Base-by-base conservation (phyloP, 1,140 invertebrate genomes). In the Leptonema lineaticorne region DNA sequence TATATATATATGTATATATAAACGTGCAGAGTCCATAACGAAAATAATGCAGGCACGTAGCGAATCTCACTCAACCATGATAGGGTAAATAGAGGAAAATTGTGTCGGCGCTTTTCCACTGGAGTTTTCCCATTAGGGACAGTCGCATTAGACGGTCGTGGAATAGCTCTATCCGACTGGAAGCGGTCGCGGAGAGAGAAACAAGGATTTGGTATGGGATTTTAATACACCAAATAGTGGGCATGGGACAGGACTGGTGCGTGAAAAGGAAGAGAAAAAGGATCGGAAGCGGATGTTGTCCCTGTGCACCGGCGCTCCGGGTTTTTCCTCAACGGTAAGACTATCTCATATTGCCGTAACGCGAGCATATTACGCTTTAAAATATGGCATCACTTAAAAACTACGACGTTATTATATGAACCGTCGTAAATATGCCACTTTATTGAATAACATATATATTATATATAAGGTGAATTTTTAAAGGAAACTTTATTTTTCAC, bases 201-300 rank as follows among this genome's bases (percentile, higher is more conserved):
- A 33, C 30, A 9, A 45, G 11, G 37, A 8, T 16, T 9, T 50
- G 27, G 50, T 22, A 53, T 24, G 18, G 9, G 46, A 11, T 41
- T 14, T 9, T 41, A 20, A 48, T 2, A 48, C 14, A 22, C n/a
- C 46, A 20, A 24, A 53, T n/a, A 26, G 22, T 33, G 78, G n/a
- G 78, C 76, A 88, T 89, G 88, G 88, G 88, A 74, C 88, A 89
- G 77, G 87, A 89, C 79, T 89, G 87, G 86, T 89, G 88, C 82
- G 85, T 87, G 76, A 82, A 86, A 74, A 84, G 87, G 76, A 86
- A 86, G 75, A 81, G 87, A 78, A 89, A 89, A 81, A 83, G 86
- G 76, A 85, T 83, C 75, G 84, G 85, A 74, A 85, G 84, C 76
- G 83, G 85, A 74, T 85, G 84, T 77, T 85, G 84, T 77, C 81